Percentiles rank a stretch among this genome's conserved stretches.
Evolutionary conservation across 2,888 invertebrate species (phyloP).

Genomic region (Drosophila percnosoma): DNA sequence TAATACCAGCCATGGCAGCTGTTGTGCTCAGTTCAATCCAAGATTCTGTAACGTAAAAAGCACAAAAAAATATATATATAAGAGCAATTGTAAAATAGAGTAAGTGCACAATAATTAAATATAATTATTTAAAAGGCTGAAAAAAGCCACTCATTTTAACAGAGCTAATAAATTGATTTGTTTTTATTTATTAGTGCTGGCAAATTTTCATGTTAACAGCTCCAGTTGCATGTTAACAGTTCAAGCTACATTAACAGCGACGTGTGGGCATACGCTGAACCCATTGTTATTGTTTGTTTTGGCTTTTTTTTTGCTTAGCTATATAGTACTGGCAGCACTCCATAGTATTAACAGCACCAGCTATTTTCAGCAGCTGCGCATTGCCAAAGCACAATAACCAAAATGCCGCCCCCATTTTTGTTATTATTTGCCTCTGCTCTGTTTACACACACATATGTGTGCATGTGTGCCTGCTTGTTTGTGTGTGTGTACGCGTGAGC

Average conservation of each 20-base stretch:
- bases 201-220: not conserved
- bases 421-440: conserved; percentile 47
- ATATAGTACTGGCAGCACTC: not conserved
- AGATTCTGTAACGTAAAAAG: conserved; percentile 88
- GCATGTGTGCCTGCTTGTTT: conserved; percentile 37
- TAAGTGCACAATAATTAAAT: not conserved
- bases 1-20: conserved; percentile 86
- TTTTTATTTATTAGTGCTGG: not conserved
- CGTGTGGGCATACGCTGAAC: not conserved
- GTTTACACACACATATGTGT: conserved; percentile 12
- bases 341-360: conserved; percentile 10
- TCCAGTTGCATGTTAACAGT: not conserved
- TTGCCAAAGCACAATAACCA: conserved; percentile 6
- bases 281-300: conserved; percentile 18
- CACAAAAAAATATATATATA: not conserved
- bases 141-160: not conserved
- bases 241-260: not conserved
- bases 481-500: conserved; percentile 48
- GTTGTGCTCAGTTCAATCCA: conserved; percentile 93
- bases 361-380: conserved; percentile 30
- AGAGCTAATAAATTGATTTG: not conserved
- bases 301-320: not conserved
- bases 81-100: not conserved
- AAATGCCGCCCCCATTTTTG: conserved; percentile 38
- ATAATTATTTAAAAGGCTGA: not conserved